Percentiles rank a stretch among this genome's conserved stretches.
These are phyloP conservation scores for Pipistrellus pipistrellus DNA, from an alignment of 2,797 vertebrate species.

Conservation along the genomic window DNA sequence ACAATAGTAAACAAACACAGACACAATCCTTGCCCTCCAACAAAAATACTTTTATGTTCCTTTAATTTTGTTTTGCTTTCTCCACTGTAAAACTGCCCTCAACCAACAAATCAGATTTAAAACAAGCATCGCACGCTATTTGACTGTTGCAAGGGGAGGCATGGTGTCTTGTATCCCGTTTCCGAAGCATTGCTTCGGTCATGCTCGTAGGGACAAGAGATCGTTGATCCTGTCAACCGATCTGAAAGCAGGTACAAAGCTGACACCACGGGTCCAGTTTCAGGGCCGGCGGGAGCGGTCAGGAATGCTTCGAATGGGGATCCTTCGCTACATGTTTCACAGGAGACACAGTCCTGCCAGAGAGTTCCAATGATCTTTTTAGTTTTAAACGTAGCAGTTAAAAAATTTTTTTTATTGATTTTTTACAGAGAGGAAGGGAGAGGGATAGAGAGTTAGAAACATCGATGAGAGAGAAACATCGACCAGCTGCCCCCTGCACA, in stretches of 20 bases:
- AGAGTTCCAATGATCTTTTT: neutral
- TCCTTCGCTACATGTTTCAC: neutral
- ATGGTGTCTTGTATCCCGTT: conserved; percentile 37
- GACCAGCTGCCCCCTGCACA: no score
- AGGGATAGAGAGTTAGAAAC: no score
- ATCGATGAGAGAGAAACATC: no score
- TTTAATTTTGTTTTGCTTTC: neutral
- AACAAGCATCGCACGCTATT: neutral
- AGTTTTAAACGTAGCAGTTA: neutral
- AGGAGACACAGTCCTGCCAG: neutral
- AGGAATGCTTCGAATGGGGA: neutral
- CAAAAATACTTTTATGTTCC: neutral
- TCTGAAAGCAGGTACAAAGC: conserved; percentile 66
- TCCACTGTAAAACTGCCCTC: neutral
- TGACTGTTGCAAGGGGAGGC: neutral
- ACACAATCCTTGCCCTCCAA: neutral
- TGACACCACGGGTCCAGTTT: conserved; percentile 73
- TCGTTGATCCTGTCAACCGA: conserved; percentile 68
- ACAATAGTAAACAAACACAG: neutral
- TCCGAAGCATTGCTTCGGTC: neutral
- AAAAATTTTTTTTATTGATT: no score
- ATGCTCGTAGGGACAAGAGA: conserved; percentile 44
- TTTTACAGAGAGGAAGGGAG: no score
- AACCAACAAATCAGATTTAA: neutral
- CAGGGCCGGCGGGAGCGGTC: conserved; percentile 37